Conservation (phyloP, 2,113 vertebrate genomes). For the Stigmatopora nigra region DNA sequence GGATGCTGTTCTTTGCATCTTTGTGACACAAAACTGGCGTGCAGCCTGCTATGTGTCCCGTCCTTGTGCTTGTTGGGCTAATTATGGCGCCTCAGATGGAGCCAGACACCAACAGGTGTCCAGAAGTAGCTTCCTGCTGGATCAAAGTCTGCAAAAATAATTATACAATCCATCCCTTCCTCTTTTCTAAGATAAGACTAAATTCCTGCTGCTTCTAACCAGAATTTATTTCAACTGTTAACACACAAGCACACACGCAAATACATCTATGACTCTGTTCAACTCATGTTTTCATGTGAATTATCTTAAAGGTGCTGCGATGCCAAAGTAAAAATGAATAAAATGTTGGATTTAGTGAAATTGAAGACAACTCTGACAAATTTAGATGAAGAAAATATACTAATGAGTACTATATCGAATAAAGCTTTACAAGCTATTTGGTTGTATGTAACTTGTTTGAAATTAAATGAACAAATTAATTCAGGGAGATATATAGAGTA, state of each 20-base stretch:
- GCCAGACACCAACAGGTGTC: conserved; percentile 64
- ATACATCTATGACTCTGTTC: too few species aligned
- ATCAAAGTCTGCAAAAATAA: conserved; percentile 70
- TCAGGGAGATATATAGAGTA: neutral
- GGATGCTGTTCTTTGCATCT: neutral
- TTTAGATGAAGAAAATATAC: too few species aligned
- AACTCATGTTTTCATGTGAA: too few species aligned
- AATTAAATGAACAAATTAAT: neutral
- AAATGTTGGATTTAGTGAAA: too few species aligned
- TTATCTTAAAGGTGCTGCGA: too few species aligned
- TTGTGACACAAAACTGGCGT: neutral
- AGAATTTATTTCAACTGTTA: conserved; percentile 34
- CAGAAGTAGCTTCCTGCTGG: conserved; percentile 50
- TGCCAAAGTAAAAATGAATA: too few species aligned
- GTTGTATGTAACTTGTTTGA: neutral
- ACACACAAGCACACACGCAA: conserved; percentile 12
- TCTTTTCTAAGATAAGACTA: conserved; percentile 40
- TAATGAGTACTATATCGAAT: too few species aligned
- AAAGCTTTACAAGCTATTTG: too few species aligned
- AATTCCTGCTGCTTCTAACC: conserved; percentile 22
- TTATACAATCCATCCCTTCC: conserved; percentile 50
- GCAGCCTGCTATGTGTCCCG: conserved; percentile 13
- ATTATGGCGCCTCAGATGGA: conserved; percentile 60
- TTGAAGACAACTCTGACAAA: too few species aligned
- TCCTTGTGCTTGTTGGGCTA: conserved; percentile 41